Conservation (phyloP, 2,888 invertebrate species). For the Cephonodes hylas region DNA sequence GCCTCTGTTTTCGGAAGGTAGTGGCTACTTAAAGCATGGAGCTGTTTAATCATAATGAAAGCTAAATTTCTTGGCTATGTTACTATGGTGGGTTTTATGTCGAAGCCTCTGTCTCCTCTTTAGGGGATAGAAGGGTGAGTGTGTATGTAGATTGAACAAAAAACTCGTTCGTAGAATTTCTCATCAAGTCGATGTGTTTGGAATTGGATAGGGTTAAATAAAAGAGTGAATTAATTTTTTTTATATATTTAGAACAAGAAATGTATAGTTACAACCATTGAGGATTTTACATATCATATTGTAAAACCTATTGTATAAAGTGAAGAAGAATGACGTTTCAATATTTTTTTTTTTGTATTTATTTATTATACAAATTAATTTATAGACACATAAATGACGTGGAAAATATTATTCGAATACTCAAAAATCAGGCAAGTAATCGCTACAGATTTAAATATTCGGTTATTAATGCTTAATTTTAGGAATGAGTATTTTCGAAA, state of each 20-base stretch:
- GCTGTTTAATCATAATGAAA: no score
- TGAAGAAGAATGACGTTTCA: conserved; percentile 80
- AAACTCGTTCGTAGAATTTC: no score
- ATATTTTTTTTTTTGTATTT: conserved; percentile 66
- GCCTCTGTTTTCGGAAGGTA: no score
- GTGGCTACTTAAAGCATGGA: no score
- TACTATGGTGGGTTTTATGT: no score
- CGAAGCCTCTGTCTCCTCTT: no score
- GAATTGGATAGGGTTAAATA: not conserved
- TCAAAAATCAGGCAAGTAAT: conserved; percentile 79
- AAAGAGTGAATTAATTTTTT: conserved; percentile 61
- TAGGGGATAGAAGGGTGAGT: no score
- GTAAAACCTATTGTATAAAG: conserved; percentile 82
- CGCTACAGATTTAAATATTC: conserved; percentile 76
- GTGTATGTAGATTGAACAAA: no score
- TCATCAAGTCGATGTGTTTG: no score
- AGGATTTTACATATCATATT: conserved; percentile 82
- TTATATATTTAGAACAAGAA: conserved; percentile 83
- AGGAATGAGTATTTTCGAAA: conserved; percentile 75
- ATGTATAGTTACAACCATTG: conserved; percentile 83
- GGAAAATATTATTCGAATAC: conserved; percentile 77
- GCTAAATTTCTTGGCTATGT: no score
- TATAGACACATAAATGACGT: conserved; percentile 80
- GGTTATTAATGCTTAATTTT: conserved; percentile 76
- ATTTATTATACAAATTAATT: conserved; percentile 75